Base-by-base conservation (phyloP, 2,797 vertebrate species). In the Tarsius wallacei region DNA sequence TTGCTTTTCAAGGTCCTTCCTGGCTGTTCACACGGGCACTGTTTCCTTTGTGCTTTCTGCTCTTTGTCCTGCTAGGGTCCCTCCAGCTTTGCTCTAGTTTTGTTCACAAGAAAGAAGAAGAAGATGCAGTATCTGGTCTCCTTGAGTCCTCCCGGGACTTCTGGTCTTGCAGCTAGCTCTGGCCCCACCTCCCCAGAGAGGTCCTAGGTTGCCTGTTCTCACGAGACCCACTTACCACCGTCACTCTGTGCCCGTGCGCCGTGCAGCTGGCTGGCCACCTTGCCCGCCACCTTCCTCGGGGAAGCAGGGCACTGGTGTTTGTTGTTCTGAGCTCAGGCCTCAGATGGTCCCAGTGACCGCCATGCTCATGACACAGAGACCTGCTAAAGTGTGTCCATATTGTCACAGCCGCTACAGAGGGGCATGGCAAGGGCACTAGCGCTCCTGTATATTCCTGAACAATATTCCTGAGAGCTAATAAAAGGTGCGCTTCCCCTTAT, bases 341-440 rank as follows among this genome's bases (percentile, higher is more conserved):
- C 14, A 0, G 31, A 1, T 19, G 63, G 13, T 70, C 36, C 49
- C 3, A n/a, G 13, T 2, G 24, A 17, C 57, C 0, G 0, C 22
- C 15, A 12, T 1, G 1, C 10, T 24, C 42, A 42, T 42, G 42
- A 42, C 42, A 42, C 42, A 42, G 42, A 42, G 42, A 42, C 42
- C 42, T 5, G 42, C 42, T 42, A 42, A 42, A 42, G 42, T 42
- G 42, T 42, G 42, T 42, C 42, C 42, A 42, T 42, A 42, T 42
- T 42, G 42, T 42, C 42, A 42, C 42, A 42, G 42, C 42, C 42
- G 5, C 42, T 42, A 42, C 42, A 42, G 42, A 42, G 42, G 42
- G 42, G 42, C 42, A 42, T 42, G 42, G 42, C 42, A 42, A 42
- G 42, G 7, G 42, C 42, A 42, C 7, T 5, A 42, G 7, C 4